A percentile compares a stretch with the other conserved stretches of the same genome.
Evolutionary conservation across 2,113 vertebrate genomes (phyloP).

Genomic region (Bubalus kerabau): DNA sequence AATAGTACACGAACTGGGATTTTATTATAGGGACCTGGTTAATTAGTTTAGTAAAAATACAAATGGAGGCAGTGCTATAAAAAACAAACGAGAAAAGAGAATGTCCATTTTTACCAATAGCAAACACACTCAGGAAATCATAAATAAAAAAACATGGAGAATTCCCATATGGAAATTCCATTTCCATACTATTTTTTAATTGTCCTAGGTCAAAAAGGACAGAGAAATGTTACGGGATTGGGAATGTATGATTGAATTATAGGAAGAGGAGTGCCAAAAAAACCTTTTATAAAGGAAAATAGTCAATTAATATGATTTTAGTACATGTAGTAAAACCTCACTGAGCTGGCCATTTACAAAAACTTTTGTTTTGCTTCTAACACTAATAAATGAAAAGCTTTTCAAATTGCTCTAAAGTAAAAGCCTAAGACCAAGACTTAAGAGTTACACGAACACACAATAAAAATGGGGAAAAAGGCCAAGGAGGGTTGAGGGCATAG

Average conservation of each 20-base stretch:
- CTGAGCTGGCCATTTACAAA: neutral
- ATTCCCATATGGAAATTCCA: neutral
- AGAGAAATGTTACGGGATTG: neutral
- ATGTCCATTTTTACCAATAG: neutral
- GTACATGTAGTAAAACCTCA: neutral
- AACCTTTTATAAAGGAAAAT: neutral
- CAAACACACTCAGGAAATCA: neutral
- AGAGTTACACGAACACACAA: neutral
- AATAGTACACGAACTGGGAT: neutral
- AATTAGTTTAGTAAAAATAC: neutral
- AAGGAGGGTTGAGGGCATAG: neutral
- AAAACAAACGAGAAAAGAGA: neutral
- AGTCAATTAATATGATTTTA: neutral
- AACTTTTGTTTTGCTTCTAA: neutral
- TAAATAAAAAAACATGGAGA: neutral
- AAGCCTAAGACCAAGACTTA: neutral
- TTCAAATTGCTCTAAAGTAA: neutral
- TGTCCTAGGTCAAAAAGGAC: neutral
- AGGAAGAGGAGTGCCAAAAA: neutral
- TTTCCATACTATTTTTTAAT: neutral
- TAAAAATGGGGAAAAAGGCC: neutral
- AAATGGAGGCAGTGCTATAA: neutral
- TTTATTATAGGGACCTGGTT: neutral
- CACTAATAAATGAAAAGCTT: neutral
- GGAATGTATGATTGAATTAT: neutral